Evolutionary conservation across 92 coral and sea anemone genomes (phyloP), one percentile per base, ranked within the genome.

Genomic region (Actinernus sp.): DNA sequence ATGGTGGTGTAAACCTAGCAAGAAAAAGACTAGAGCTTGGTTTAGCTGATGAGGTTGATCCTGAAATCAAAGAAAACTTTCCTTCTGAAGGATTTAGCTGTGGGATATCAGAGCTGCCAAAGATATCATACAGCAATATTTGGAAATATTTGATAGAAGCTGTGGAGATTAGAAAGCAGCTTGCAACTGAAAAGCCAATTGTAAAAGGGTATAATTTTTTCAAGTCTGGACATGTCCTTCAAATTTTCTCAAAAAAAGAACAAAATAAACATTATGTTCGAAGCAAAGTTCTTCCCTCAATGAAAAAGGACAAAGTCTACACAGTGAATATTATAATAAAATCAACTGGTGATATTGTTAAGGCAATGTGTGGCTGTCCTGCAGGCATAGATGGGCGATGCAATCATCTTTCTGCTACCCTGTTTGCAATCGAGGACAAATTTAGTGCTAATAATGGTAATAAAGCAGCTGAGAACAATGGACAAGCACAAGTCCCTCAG

Each of bases 351-450:
- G 69, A 77, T 70, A 58, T 77, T 46, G 30, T 33, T 4, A 53
- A 55, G 45, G 84, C 79, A 2, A 26, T 56, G 55, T 77, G 84
- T 68, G 68, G 80, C 20, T 77, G 84, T 51, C 84, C 79, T 34
- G 84, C 84, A 53, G 84, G 84, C 10, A 81, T 77, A 14, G 84
- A 77, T 68, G 84, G 84, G 34, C 33, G 80, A 14, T 77, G 84
- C 44, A 77, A 77, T 48, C 80, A 77, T 28, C 80, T 77, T 1
- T 40, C 85, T 54, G 85, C 85, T 21, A 78, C 85, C 21, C 55
- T 78, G 25, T 78, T 78, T 61, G n/a, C n/a, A n/a, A n/a, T n/a
- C n/a, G 68, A 7, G 41, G 41, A 36, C 41, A 36, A 36, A n/a
- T n/a, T n/a, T n/a, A n/a, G n/a, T n/a, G n/a, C n/a, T n/a, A n/a